Conservation (phyloP, 2,113 vertebrate species). For the Salvelinus fontinalis region DNA sequence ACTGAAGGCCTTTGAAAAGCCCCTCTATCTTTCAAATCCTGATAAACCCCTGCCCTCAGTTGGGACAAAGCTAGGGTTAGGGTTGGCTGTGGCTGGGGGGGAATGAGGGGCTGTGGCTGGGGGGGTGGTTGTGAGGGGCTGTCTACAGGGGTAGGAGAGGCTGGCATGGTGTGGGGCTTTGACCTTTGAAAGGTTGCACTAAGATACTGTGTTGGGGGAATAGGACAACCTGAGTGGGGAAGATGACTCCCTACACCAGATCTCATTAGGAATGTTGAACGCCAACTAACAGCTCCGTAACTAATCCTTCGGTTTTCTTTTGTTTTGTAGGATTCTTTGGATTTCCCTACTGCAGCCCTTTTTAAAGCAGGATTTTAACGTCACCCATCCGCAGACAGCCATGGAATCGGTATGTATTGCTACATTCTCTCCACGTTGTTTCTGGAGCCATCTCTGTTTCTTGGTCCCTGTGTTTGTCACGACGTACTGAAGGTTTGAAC, state of each 20-base stretch:
- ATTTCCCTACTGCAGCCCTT: slow-evolving; percentile 60
- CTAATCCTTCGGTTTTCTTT: slow-evolving; percentile 56
- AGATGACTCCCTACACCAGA: not conserved
- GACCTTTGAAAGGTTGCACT: not conserved
- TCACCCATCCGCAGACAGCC: slow-evolving; percentile 77
- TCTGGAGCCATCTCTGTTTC: not conserved
- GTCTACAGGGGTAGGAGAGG: not conserved
- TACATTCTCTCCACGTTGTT: not conserved
- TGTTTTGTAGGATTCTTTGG: slow-evolving; percentile 79
- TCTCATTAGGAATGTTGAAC: not conserved
- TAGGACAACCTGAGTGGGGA: not conserved
- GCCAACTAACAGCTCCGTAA: slow-evolving; percentile 18
- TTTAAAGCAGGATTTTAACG: slow-evolving; percentile 80
- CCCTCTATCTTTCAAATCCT: slow-evolving; percentile 53
- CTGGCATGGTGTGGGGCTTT: not conserved
- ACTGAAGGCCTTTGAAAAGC: slow-evolving; percentile 57
- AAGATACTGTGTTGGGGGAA: not conserved
- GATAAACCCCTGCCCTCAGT: slow-evolving; percentile 57
- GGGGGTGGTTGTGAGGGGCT: not conserved
- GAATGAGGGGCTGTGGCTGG: not conserved
- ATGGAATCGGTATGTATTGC: slow-evolving; percentile 94
- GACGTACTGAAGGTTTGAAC: not conserved
- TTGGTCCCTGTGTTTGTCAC: not conserved
- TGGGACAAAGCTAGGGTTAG: slow-evolving; percentile 29
- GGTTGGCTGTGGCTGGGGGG: not conserved